A percentile compares a stretch with the other conserved stretches of the same genome.
Conservation (phyloP, 2,888 invertebrate species). For the Drosophila greeni region DNA sequence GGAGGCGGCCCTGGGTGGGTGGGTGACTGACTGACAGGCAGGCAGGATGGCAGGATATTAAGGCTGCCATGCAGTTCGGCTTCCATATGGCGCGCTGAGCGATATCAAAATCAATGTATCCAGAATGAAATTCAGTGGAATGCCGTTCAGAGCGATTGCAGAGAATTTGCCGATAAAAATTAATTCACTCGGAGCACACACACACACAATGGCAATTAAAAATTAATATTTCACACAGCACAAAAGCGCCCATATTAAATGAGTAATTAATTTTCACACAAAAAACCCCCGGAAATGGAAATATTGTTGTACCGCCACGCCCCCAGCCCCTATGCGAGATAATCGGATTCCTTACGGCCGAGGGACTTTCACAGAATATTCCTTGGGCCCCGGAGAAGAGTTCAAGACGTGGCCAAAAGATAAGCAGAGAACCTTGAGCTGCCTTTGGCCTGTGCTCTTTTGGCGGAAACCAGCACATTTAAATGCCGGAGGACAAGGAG, state of each 20-base stretch:
- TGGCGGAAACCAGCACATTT: constrained; percentile 44
- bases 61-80: constrained; percentile 48
- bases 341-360: constrained; percentile 8
- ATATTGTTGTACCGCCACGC: neutral
- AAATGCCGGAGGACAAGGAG: constrained; percentile 11
- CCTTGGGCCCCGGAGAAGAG: neutral
- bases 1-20: neutral
- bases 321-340: neutral
- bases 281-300: constrained; percentile 29
- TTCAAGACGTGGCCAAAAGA: constrained; percentile 16
- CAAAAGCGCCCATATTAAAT: constrained; percentile 27
- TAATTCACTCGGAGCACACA: constrained; percentile 21
- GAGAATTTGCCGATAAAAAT: constrained; percentile 20
- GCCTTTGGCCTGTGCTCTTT: constrained; percentile 17
- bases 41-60: constrained; percentile 68
- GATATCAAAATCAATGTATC: constrained; percentile 44
- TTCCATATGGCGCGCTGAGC: constrained; percentile 33
- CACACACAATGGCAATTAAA: constrained; percentile 32
- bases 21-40: constrained; percentile 52
- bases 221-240: constrained; percentile 29
- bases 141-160: constrained; percentile 26
- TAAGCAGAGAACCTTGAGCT: constrained; percentile 14
- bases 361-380: neutral
- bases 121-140: constrained; percentile 24
- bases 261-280: constrained; percentile 37